These are phyloP conservation scores for Dicroscelio sp. DNA, from an alignment of 2,888 invertebrate genomes.

Conservation along the genomic window DNA sequence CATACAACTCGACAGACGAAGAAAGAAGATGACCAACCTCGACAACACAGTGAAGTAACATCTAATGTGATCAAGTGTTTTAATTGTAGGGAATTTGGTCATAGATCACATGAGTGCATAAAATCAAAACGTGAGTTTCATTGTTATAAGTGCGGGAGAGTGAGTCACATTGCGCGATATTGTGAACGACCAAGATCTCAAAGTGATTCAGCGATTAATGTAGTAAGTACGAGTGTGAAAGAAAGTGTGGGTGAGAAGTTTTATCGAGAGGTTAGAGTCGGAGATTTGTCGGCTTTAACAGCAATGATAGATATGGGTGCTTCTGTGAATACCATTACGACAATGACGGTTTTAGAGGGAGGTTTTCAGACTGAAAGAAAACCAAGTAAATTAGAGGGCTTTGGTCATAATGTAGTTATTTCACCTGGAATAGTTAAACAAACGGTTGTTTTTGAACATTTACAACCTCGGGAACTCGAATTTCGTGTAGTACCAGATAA, in stretches of 20 bases:
- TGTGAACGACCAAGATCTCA: not conserved
- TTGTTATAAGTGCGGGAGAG: not conserved
- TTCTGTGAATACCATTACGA: conserved; percentile 11
- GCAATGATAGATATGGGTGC: not conserved
- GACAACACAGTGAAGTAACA: not conserved
- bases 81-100: not conserved
- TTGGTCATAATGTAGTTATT: not conserved
- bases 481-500: conserved; percentile 52
- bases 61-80: not conserved
- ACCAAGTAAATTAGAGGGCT: not conserved
- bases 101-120: not conserved
- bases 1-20: too few relatives aligned
- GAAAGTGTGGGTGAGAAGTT: not conserved
- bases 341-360: not conserved
- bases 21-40: not conserved
- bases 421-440: conserved; percentile 1
- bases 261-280: not conserved
- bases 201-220: not conserved
- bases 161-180: not conserved
- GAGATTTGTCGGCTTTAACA: not conserved
- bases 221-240: not conserved
- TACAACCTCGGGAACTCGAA: conserved; percentile 2
- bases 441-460: conserved; percentile 16
- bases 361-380: not conserved
- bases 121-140: not conserved